phyloP scores from a whole-genome alignment of 2,888 invertebrate species.

The Masnerella sp. region DNA sequence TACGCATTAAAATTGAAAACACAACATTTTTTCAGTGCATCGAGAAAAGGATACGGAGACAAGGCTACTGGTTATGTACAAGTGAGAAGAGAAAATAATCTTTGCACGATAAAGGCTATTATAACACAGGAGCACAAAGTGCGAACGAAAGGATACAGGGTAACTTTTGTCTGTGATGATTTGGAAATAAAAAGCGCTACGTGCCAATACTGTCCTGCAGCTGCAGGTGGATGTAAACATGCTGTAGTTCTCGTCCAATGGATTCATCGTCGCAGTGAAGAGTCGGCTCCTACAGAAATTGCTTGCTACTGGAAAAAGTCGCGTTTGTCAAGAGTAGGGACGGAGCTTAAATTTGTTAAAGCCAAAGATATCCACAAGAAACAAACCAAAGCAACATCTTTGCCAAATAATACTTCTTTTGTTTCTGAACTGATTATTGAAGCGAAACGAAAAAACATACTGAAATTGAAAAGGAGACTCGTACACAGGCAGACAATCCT shows the following conservation, averaged over 20 bases:
- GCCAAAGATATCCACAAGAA: conserved; percentile 10
- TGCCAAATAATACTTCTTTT: conserved; percentile 7
- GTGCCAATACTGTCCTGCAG: conserved; percentile 33
- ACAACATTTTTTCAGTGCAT: not conserved
- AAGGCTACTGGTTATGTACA: conserved; percentile 25
- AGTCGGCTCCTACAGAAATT: conserved; percentile 45
- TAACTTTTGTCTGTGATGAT: conserved; percentile 2
- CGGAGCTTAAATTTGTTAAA: conserved; percentile 53
- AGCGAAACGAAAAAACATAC: too few relatives aligned
- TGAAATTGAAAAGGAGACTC: too few relatives aligned
- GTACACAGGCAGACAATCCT: too few relatives aligned
- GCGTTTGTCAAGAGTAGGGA: conserved; percentile 47
- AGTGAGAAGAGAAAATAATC: conserved; percentile 6
- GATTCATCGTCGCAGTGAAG: conserved; percentile 25
- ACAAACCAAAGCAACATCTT: too few relatives aligned
- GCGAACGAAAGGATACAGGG: conserved; percentile 43
- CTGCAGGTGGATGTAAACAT: conserved; percentile 34
- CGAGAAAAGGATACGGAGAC: conserved; percentile 27
- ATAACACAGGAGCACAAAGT: conserved; percentile 55
- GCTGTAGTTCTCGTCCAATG: conserved; percentile 41
- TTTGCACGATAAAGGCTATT: conserved; percentile 39
- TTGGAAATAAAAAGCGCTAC: conserved; percentile 9
- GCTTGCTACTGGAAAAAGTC: conserved; percentile 62
- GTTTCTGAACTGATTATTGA: not conserved
- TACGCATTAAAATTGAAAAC: too few relatives aligned